Conservation (phyloP, 2,113 vertebrate genomes). For the Sapajus apella region DNA sequence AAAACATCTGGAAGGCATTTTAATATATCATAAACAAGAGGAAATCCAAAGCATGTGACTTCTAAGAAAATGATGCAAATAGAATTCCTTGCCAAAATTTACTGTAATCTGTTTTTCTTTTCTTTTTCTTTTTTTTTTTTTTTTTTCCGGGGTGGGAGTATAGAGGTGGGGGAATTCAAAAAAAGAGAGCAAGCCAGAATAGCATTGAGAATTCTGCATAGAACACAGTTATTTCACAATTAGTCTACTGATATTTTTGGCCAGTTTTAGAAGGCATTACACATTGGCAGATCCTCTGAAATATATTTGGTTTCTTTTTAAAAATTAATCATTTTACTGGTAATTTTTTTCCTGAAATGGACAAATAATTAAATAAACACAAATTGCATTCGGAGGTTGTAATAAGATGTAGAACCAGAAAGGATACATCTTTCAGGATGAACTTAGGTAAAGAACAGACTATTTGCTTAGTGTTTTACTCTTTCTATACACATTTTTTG, state of each 20-base stretch:
- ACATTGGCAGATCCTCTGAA: constrained; percentile 65
- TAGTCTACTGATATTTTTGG: constrained; percentile 63
- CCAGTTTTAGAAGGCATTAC: constrained; percentile 63
- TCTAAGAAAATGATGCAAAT: constrained; percentile 89
- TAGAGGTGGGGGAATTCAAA: constrained; percentile 58
- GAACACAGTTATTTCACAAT: constrained; percentile 76
- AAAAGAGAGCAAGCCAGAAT: constrained; percentile 73
- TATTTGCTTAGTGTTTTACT: neutral
- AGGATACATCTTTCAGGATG: constrained; percentile 39
- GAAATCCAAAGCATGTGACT: constrained; percentile 89
- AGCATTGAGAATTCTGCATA: constrained; percentile 53
- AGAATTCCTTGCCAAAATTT: constrained; percentile 85
- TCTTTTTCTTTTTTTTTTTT: constrained; percentile 57
- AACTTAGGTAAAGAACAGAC: constrained; percentile 25
- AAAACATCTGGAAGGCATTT: constrained; percentile 89
- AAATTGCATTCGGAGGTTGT: constrained; percentile 62
- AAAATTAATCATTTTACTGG: constrained; percentile 75
- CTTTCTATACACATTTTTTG: constrained; percentile 17
- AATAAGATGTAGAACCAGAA: constrained; percentile 60
- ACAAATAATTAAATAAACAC: constrained; percentile 74
- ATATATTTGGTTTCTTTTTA: constrained; percentile 63
- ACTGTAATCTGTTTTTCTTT: constrained; percentile 84
- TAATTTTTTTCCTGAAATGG: constrained; percentile 70
- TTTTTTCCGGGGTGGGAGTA: constrained; percentile 60
- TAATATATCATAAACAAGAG: constrained; percentile 89